phyloP scores from a whole-genome alignment of 2,797 vertebrate species.

The Steatocranus sp. region DNA sequence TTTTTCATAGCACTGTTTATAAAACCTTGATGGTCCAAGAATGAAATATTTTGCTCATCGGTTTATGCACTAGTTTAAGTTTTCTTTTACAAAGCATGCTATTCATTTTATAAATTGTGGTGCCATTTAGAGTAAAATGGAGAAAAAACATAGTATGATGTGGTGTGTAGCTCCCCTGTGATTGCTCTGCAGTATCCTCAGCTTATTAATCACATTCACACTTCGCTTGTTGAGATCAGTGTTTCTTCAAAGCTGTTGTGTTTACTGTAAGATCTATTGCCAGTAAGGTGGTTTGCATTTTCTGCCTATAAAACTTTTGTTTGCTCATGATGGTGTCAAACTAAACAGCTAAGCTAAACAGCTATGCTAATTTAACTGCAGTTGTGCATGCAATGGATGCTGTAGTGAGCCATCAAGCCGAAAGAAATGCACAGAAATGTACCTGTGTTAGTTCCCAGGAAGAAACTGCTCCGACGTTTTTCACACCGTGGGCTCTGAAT shows the following conservation, averaged over 20 bases:
- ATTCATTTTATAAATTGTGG: neutral
- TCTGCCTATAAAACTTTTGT: neutral
- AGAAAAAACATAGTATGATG: neutral
- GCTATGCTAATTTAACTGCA: neutral
- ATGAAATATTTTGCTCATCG: neutral
- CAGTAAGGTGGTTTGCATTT: neutral
- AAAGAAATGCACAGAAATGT: neutral
- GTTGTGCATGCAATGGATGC: neutral
- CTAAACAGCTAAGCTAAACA: slow-evolving; percentile 29
- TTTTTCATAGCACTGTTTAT: neutral
- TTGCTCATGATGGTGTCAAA: slow-evolving; percentile 10
- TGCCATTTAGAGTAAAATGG: neutral
- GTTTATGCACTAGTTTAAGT: neutral
- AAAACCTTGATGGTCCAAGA: neutral
- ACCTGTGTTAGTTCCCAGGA: neutral
- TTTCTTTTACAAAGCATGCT: neutral
- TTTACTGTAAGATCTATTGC: neutral
- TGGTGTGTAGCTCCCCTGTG: neutral
- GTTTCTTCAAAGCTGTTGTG: neutral
- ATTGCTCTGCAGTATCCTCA: neutral
- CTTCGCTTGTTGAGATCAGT: neutral
- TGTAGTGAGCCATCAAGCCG: no score
- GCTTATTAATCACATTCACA: neutral
- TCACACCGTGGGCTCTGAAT: neutral
- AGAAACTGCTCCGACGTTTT: neutral